Percentiles rank a stretch among this genome's conserved stretches.
Evolutionary conservation across 2,888 invertebrate genomes (phyloP).

Genomic region (Heteromurus nitidus): DNA sequence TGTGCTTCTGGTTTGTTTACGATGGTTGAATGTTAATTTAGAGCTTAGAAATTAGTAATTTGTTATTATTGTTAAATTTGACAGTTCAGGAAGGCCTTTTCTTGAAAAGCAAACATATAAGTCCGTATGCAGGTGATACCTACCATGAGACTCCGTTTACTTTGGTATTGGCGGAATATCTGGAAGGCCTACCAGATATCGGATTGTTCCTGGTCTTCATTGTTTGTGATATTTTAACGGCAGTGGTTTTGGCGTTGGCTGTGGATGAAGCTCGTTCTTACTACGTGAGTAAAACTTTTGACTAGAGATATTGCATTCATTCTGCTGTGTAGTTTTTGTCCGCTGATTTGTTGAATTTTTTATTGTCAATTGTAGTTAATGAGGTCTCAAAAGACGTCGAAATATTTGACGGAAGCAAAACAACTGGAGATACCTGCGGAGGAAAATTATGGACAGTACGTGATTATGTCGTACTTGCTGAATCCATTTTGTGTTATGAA

Average conservation of each 20-base stretch:
- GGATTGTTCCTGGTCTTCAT: slow-evolving; percentile 80
- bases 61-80: slow-evolving; percentile 5
- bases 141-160: slow-evolving; percentile 93
- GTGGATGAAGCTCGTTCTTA: slow-evolving; percentile 82
- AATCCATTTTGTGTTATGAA: slow-evolving; percentile 92
- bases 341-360: no score
- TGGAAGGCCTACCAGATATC: slow-evolving; percentile 78
- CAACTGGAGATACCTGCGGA: slow-evolving; percentile 75
- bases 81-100: slow-evolving; percentile 90
- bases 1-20: no score
- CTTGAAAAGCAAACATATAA: slow-evolving; percentile 84
- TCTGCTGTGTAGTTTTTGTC: not conserved
- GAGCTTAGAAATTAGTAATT: slow-evolving; percentile 16
- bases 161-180: slow-evolving; percentile 81
- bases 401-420: slow-evolving; percentile 61
- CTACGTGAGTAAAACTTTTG: slow-evolving; percentile 76
- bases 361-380: slow-evolving; percentile 60
- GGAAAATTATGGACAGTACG: slow-evolving; percentile 81
- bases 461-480: slow-evolving; percentile 87
- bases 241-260: slow-evolving; percentile 83
- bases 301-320: not conserved
- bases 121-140: slow-evolving; percentile 92
- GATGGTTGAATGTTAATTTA: not conserved
- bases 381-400: slow-evolving; percentile 69
- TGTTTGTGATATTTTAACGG: slow-evolving; percentile 85